These are phyloP conservation scores for Coreoperca whiteheadi DNA, from an alignment of 2,113 vertebrate genomes.

Conservation along the genomic window DNA sequence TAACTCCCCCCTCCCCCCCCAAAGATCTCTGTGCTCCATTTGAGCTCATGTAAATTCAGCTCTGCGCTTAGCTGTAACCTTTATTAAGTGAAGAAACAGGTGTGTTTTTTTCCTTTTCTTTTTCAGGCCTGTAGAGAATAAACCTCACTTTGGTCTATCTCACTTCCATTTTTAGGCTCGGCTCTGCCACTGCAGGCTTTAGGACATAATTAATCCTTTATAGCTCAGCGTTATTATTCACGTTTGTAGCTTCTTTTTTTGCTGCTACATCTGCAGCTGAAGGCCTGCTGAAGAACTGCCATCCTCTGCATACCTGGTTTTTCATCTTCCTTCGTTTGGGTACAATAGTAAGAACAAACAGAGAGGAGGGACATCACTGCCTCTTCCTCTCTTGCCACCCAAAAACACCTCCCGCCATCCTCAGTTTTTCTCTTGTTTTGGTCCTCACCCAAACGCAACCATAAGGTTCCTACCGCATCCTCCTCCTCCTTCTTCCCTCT, in stretches of 20 bases:
- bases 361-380: slow-evolving; percentile 56
- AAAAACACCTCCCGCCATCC: not conserved
- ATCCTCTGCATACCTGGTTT: slow-evolving; percentile 34
- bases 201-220: slow-evolving; percentile 31
- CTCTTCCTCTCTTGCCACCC: slow-evolving; percentile 46
- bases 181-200: not conserved
- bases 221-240: slow-evolving; percentile 41
- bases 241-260: slow-evolving; percentile 45
- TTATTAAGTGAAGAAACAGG: slow-evolving; percentile 58
- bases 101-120: slow-evolving; percentile 37
- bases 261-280: slow-evolving; percentile 64
- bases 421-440: slow-evolving; percentile 74
- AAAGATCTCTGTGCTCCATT: slow-evolving; percentile 59
- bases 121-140: slow-evolving; percentile 21
- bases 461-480: slow-evolving; percentile 87
- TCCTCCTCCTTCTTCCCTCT: slow-evolving; percentile 89
- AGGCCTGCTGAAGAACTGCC: slow-evolving; percentile 47
- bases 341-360: slow-evolving; percentile 30
- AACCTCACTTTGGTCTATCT: slow-evolving; percentile 29
- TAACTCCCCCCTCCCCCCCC: slow-evolving; percentile 34
- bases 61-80: slow-evolving; percentile 55
- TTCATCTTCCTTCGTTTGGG: slow-evolving; percentile 15
- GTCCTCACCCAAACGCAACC: slow-evolving; percentile 86
- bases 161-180: slow-evolving; percentile 22
- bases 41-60: slow-evolving; percentile 65